Conservation (phyloP, 2,113 vertebrate species). For the Cromileptes altivelis region DNA sequence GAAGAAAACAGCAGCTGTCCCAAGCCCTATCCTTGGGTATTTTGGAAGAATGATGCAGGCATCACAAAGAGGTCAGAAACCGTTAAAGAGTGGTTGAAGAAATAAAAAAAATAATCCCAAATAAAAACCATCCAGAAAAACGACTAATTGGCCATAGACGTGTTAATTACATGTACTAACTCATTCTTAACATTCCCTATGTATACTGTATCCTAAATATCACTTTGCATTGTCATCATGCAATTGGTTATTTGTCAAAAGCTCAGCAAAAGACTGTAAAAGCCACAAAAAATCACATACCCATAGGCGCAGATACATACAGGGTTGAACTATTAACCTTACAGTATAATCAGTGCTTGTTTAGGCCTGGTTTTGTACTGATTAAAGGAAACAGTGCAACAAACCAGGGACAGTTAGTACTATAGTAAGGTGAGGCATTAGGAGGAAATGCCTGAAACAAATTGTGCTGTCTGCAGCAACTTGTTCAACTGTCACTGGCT, state of each 20-base stretch:
- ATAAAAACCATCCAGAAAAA: not conserved
- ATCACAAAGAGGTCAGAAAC: not conserved
- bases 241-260: not conserved
- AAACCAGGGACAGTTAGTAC: not conserved
- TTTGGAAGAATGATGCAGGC: not conserved
- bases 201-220: too few relatives aligned
- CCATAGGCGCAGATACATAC: not conserved
- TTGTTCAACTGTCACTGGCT: not conserved
- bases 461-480: not conserved
- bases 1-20: not conserved
- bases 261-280: not conserved
- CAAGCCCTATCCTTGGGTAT: not conserved
- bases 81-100: not conserved
- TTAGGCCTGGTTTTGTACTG: not conserved
- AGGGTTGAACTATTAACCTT: not conserved
- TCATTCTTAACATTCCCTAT: not conserved
- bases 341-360: not conserved
- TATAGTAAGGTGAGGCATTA: not conserved
- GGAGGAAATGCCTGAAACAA: not conserved
- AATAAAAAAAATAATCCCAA: not conserved
- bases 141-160: not conserved
- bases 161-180: not conserved
- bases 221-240: not conserved
- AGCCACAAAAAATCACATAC: not conserved
- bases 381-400: not conserved